Percentiles rank a stretch among this genome's conserved stretches.
These are phyloP conservation scores for Motacilla alba DNA, from an alignment of 2,113 vertebrate species.

Conservation along the genomic window DNA sequence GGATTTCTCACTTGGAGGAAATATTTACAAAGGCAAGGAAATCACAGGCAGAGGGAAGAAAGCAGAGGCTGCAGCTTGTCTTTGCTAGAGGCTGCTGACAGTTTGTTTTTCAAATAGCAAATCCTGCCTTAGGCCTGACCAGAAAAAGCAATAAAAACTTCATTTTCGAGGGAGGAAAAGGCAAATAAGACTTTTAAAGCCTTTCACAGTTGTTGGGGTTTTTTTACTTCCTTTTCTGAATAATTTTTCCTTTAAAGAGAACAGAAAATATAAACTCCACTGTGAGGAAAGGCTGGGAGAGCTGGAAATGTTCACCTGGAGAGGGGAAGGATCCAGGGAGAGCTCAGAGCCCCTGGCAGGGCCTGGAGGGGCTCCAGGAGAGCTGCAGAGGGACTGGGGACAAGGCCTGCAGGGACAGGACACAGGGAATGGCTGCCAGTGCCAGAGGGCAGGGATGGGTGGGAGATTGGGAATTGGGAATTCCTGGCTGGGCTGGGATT, in stretches of 20 bases:
- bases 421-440: neutral
- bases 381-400: neutral
- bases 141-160: constrained; percentile 26
- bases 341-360: neutral
- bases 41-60: neutral
- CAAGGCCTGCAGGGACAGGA: neutral
- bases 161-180: neutral
- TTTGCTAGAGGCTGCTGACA: neutral
- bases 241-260: neutral
- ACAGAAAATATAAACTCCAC: neutral
- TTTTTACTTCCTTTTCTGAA: neutral
- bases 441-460: no score
- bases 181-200: neutral
- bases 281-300: neutral
- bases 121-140: constrained; percentile 22
- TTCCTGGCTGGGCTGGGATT: no score
- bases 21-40: neutral
- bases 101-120: constrained; percentile 16
- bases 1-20: constrained; percentile 4
- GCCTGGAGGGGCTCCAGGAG: neutral
- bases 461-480: neutral
- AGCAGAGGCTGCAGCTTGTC: neutral
- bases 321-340: neutral
- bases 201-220: neutral
- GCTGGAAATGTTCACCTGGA: neutral